phyloP scores from a whole-genome alignment of 2,888 invertebrate species.

The Latheticus oryzae region DNA sequence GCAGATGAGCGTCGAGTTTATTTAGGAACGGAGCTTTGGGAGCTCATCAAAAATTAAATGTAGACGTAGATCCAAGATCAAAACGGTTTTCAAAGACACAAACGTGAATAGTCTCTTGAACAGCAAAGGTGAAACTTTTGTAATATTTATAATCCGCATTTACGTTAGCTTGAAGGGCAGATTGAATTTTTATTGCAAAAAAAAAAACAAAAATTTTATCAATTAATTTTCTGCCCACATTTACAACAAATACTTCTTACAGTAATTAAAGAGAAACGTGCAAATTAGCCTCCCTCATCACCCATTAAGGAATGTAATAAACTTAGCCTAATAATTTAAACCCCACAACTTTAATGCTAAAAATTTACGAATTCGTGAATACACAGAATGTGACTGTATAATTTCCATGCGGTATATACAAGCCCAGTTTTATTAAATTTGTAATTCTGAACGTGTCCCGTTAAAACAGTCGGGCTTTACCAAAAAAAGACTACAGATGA shows the following conservation, averaged over 20 bases:
- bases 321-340: conserved; percentile 1
- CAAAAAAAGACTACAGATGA: too few relatives aligned
- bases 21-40: not conserved
- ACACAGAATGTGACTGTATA: conserved; percentile 7
- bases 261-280: too few relatives aligned
- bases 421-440: conserved; percentile 9
- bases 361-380: conserved; percentile 9
- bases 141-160: too few relatives aligned
- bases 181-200: too few relatives aligned
- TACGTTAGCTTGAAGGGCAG: too few relatives aligned
- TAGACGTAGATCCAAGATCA: not conserved
- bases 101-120: too few relatives aligned
- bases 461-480: conserved; percentile 2
- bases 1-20: conserved; percentile 9
- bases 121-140: too few relatives aligned
- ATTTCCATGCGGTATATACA: not conserved
- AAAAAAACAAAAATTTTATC: too few relatives aligned
- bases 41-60: conserved; percentile 16
- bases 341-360: not conserved
- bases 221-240: too few relatives aligned
- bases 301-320: conserved; percentile 4
- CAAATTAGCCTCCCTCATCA: too few relatives aligned
- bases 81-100: conserved; percentile 3
- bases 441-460: conserved; percentile 1
- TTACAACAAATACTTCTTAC: too few relatives aligned